Evolutionary conservation across 2,113 vertebrate genomes (phyloP), one percentile per base, ranked within the genome.

Genomic region (Beaufortia kweichowensis): DNA sequence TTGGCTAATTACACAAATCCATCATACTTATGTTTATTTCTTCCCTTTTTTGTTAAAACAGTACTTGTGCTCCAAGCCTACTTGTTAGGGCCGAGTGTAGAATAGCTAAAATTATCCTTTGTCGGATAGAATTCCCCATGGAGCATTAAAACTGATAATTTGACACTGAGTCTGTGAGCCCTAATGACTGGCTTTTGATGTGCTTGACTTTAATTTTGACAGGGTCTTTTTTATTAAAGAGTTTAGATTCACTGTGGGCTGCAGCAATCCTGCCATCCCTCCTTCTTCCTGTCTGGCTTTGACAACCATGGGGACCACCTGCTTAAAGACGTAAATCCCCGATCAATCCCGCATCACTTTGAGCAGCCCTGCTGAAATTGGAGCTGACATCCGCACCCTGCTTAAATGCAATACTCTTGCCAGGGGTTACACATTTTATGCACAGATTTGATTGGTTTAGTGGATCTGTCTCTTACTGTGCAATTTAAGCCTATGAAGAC

Each of bases 281-380:
- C 29, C 43, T 29, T 35, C 77, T 74, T 60, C 28, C 56, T 73
- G 41, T 74, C 70, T 79, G 19, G 39, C 19, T 77, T 74, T 70
- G 48, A 75, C 69, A 79, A 63, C 64, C 53, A 19, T 61, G 11
- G 74, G 24, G 70, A 62, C 74, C 71, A 83, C 75, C 79, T 80
- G 70, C 71, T 76, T 83, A 82, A 77, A 64, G 21, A 72, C 68
- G 62, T 74, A 82, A 82, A 75, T 79, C 65, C 69, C 35, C 43
- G 76, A 41, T 60, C 29, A 33, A 71, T 72, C 72, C 75, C 75
- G 69, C 62, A 72, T 17, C 24, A 50, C 67, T 73, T 73, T 68
- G 53, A 70, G 19, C 56, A 77, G 19, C 10, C 21, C 50, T 57
- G 62, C 35, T 39, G 21, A 76, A 79, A 81, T 63, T 8, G 33